phyloP scores from a whole-genome alignment of 2,113 vertebrate genomes.

The Gila orcuttii region DNA sequence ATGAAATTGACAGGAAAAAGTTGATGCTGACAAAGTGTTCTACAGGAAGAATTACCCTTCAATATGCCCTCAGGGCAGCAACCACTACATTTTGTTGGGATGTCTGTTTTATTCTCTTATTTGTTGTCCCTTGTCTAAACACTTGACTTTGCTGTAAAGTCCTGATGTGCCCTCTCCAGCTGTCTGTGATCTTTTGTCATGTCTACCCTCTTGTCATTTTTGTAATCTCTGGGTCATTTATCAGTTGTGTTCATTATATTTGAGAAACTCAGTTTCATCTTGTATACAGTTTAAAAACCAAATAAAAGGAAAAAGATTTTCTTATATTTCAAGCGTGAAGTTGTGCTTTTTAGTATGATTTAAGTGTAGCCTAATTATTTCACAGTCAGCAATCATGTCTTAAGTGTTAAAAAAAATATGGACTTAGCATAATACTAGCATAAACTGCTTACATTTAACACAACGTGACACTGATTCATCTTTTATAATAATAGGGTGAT shows the following conservation, averaged over 20 bases:
- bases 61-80: slow-evolving; percentile 28
- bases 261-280: slow-evolving; percentile 76
- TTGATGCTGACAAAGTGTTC: not conserved
- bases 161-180: slow-evolving; percentile 49
- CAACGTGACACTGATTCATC: not conserved
- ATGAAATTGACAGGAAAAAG: slow-evolving; percentile 1
- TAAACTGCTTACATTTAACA: not conserved
- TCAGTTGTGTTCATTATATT: slow-evolving; percentile 58
- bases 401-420: not conserved
- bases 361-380: not conserved
- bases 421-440: not conserved
- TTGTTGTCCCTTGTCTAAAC: slow-evolving; percentile 21
- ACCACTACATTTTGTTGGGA: slow-evolving; percentile 26
- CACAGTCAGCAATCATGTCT: not conserved
- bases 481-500: not conserved
- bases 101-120: slow-evolving; percentile 35
- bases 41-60: not conserved
- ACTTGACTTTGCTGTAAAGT: slow-evolving; percentile 17
- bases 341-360: slow-evolving; percentile 41
- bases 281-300: slow-evolving; percentile 78
- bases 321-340: slow-evolving; percentile 66
- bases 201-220: slow-evolving; percentile 48
- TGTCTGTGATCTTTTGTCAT: slow-evolving; percentile 47
- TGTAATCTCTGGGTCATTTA: slow-evolving; percentile 66
- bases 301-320: slow-evolving; percentile 74